Base-by-base conservation (phyloP, 2,888 invertebrate species). In the Microdon myrmicae region DNA sequence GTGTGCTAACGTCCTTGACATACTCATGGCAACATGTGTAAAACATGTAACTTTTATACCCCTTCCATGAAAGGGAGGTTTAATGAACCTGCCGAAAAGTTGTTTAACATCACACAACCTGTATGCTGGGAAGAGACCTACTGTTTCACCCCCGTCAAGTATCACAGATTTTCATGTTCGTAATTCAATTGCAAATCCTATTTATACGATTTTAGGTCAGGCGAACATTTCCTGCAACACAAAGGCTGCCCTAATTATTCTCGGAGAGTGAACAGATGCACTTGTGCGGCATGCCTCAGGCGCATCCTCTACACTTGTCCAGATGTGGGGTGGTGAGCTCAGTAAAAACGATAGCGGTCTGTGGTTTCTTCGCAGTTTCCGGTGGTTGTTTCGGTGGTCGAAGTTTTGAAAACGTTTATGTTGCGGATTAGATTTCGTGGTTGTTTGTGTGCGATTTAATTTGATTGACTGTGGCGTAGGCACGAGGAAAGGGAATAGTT, bases 211-310 rank as follows among this genome's bases (percentile, higher is more conserved):
- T 60, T 13, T 54, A 37, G 59, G 59, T 54, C 54, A 53, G 28
- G 28, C 23, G 35, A 31, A 22, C 19, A 49, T 14, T 38, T 37
- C 26, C 41, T 41, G 17, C 16, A 7, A 12, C 12, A 37, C 29
- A 19, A 23, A 53, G 58, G 53, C 51, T 9, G 13, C 43, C 38
- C 64, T 47, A 58, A 58, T 64, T 58, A 58, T 53, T 53, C 31
- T 17, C 26, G 47, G 31, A 45, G 56, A 41, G 41, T 37, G 64
- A 64, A 64, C 64, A 64, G 64, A 64, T 58, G 64, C 64, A 58
- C 56, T 58, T 38, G 45, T 19, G 35, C 44, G 26, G 28, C 20
- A 37, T 45, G 44, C 12, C 12, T 43, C 14, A 22, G 32, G 31
- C 26, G 39, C 22, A n/a, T 45, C 35, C 31, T 29, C 14, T 51